Percentiles rank a stretch among this genome's conserved stretches.
Conservation (phyloP, 2,888 invertebrate species). For the Platycheirus rosarum region DNA sequence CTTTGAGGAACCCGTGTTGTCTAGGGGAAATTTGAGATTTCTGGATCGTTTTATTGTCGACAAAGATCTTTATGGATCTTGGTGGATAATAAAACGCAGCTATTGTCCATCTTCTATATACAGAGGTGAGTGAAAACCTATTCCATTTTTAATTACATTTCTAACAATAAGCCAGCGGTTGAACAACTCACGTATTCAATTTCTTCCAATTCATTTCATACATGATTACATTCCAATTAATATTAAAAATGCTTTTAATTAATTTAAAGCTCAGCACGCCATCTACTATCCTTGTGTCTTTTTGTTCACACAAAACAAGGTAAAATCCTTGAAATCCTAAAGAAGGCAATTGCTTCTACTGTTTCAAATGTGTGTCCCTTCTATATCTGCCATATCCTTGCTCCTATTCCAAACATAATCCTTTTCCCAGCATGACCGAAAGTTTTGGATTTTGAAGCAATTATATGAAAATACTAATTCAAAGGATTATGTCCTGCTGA, state of each 20-base stretch:
- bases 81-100: too few species aligned
- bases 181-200: constrained; percentile 62
- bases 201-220: constrained; percentile 4
- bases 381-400: not conserved
- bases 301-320: not conserved
- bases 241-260: constrained; percentile 70
- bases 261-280: constrained; percentile 62
- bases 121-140: not conserved
- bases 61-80: too few species aligned
- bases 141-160: constrained; percentile 15
- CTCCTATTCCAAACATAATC: not conserved
- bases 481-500: constrained; percentile 74
- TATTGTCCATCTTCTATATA: too few species aligned
- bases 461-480: constrained; percentile 74
- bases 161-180: constrained; percentile 46
- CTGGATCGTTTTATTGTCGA: too few species aligned
- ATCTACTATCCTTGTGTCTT: constrained; percentile 12
- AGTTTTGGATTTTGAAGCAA: constrained; percentile 70
- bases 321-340: constrained; percentile 43
- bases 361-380: constrained; percentile 7
- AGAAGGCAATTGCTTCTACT: constrained; percentile 45
- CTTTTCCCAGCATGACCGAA: constrained; percentile 37
- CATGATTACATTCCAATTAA: constrained; percentile 69
- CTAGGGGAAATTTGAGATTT: too few species aligned
- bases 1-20: too few species aligned